These are phyloP conservation scores for Cydia pomonella DNA, from an alignment of 1,140 invertebrate species.

Conservation along the genomic window DNA sequence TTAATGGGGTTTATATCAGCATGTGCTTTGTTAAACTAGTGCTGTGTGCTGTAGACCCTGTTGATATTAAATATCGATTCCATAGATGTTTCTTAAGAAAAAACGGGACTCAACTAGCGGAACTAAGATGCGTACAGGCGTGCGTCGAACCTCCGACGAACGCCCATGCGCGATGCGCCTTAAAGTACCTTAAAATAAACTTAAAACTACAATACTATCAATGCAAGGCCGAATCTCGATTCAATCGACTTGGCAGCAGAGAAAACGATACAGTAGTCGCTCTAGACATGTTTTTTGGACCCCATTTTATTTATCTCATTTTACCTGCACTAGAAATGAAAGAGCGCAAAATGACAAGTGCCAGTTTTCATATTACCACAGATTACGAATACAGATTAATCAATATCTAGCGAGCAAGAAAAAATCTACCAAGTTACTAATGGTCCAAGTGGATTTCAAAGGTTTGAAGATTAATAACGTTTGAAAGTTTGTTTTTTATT, in stretches of 20 bases:
- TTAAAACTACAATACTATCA: slow-evolving; percentile 43
- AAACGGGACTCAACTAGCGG: slow-evolving; percentile 63
- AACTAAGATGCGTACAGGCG: slow-evolving; percentile 66
- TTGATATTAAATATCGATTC: slow-evolving; percentile 2
- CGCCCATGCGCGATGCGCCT: slow-evolving; percentile 54
- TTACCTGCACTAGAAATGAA: slow-evolving; percentile 14
- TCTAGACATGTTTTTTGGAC: slow-evolving; percentile 24
- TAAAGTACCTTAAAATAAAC: slow-evolving; percentile 50
- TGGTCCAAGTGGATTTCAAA: slow-evolving; percentile 13
- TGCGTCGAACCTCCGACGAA: slow-evolving; percentile 62
- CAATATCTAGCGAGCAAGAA: slow-evolving; percentile 19
- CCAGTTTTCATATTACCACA: not conserved
- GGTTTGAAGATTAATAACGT: not conserved
- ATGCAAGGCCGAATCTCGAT: slow-evolving; percentile 31
- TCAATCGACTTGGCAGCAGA: slow-evolving; percentile 18
- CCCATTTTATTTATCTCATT: slow-evolving; percentile 17
- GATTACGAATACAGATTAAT: not conserved
- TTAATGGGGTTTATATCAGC: not conserved
- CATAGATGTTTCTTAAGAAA: slow-evolving; percentile 30
- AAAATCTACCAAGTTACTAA: slow-evolving; percentile 5
- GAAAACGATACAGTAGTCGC: slow-evolving; percentile 13
- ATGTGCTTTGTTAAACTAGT: slow-evolving; percentile 6
- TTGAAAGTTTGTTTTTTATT: not conserved
- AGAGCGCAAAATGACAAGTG: slow-evolving; percentile 10
- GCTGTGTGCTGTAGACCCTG: not conserved